A percentile compares a stretch with the other conserved stretches of the same genome.
These are phyloP conservation scores for Cottoperca gobio DNA, from an alignment of 2,797 vertebrate genomes.

Conservation along the genomic window DNA sequence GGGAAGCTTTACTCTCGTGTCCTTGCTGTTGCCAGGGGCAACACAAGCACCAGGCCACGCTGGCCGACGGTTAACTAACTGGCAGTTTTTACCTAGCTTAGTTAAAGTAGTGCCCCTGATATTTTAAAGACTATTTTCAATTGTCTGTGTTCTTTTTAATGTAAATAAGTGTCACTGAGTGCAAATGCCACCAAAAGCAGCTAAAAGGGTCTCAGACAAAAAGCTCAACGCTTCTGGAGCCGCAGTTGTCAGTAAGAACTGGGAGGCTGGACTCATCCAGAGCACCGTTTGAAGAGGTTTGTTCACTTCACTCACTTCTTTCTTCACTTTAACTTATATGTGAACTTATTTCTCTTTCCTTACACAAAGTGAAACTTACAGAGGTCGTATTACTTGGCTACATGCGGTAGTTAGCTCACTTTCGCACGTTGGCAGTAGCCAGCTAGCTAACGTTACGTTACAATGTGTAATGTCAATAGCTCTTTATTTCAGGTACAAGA, in stretches of 20 bases:
- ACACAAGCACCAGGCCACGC: constrained; percentile 35
- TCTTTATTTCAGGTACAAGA: not conserved
- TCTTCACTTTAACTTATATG: not conserved
- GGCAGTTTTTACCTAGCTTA: not conserved
- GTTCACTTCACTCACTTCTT: not conserved
- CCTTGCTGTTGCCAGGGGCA: constrained; percentile 60
- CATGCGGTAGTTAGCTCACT: no score
- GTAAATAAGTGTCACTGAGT: not conserved
- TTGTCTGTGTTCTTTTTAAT: not conserved
- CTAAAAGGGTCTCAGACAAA: constrained; percentile 57
- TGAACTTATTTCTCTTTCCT: not conserved
- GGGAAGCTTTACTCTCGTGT: not conserved
- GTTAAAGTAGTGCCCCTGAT: fast-evolving
- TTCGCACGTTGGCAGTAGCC: not conserved
- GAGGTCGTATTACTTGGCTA: not conserved
- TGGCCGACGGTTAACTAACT: not conserved
- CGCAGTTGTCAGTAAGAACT: constrained; percentile 48
- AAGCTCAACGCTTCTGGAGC: constrained; percentile 29
- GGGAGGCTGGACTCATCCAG: constrained; percentile 71
- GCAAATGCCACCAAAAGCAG: constrained; percentile 72
- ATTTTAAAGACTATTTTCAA: not conserved
- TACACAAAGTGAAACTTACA: not conserved
- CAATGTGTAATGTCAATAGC: not conserved
- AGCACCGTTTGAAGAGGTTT: constrained; percentile 78
- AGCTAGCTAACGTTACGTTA: not conserved